Evolutionary conservation across 2,797 vertebrate species (phyloP).

Genomic region (Pipistrellus kuhlii): DNA sequence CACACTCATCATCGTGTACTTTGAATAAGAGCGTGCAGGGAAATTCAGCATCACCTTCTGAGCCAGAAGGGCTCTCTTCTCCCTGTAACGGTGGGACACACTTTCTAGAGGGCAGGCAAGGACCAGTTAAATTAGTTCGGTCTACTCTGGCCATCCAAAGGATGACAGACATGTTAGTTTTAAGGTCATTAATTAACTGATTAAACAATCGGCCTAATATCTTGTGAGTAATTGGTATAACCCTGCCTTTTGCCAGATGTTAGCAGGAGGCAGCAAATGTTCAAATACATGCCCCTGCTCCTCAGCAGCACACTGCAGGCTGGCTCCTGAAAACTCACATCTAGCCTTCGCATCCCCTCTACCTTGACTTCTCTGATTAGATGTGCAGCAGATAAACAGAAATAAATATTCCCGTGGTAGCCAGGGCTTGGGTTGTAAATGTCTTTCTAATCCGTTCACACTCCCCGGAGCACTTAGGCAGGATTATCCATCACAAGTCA

Average conservation of each 20-base stretch:
- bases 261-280: not conserved
- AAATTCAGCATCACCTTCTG: not conserved
- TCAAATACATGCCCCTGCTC: not conserved
- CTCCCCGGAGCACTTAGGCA: not conserved
- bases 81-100: not conserved
- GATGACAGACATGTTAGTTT: not conserved
- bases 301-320: not conserved
- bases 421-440: conserved; percentile 32
- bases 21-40: not conserved
- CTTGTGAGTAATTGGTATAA: not conserved
- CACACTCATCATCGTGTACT: not conserved
- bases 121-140: not conserved
- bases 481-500: conserved; percentile 53
- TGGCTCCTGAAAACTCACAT: not conserved
- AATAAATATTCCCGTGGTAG: conserved; percentile 38
- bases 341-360: not conserved
- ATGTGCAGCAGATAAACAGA: conserved; percentile 52
- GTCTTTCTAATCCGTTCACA: conserved; percentile 46
- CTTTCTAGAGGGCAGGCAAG: not conserved
- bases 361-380: conserved; percentile 23
- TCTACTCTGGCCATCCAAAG: not conserved
- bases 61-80: not conserved
- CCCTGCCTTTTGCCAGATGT: not conserved
- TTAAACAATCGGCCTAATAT: not conserved
- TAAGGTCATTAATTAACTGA: not conserved